Base-by-base conservation (phyloP, 1,140 invertebrate genomes). In the Achatina immaculata region DNA sequence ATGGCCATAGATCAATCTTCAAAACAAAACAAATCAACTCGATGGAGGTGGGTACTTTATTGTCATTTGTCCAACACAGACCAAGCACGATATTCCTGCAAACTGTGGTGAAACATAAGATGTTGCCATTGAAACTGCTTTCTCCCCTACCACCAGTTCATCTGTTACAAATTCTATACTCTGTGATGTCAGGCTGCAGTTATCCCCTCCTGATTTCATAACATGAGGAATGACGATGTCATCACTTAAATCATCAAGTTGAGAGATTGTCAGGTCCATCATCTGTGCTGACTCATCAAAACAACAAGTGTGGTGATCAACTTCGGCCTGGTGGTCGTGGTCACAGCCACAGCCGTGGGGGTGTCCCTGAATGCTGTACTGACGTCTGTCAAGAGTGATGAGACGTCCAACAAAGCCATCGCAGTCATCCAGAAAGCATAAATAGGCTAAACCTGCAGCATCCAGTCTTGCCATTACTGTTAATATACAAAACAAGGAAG, bases 371-470 rank as follows among this genome's bases (percentile, higher is more conserved):
- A 90, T 16, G 31, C 83, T 85, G 82, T 90, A 91, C 48, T 89
- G 86, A 4, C 86, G 86, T n/a, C 88, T 85, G 78, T 89, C 86
- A 6, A 86, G 81, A 11, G 89, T 73, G 71, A 73, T 45, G 3
- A 73, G 45, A 28, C 71, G 40, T 28, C 71, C 71, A 45, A 73
- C 19, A 21, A 73, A 48, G 21, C 16, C 31, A 45, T 73, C 42
- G 28, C 86, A 85, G 66, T 90, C 86, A 71, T 88, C 84, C 31
- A 86, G 72, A 77, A 90, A 91, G 80, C 90, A 92, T 16, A 92
- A 28, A 34, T 73, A 73, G 43, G 71, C 71, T 31, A 73, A 2
- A 19, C 71, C 71, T 48, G 40, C 21, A 19, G 48, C 16, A 51
- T 62, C 58, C n/a, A 62, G n/a, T 31, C 16, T 21, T 62, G 58